Evolutionary conservation across 1,140 invertebrate genomes (phyloP), one percentile per base, ranked within the genome.

Genomic region (Drosophila ohnishii): DNA sequence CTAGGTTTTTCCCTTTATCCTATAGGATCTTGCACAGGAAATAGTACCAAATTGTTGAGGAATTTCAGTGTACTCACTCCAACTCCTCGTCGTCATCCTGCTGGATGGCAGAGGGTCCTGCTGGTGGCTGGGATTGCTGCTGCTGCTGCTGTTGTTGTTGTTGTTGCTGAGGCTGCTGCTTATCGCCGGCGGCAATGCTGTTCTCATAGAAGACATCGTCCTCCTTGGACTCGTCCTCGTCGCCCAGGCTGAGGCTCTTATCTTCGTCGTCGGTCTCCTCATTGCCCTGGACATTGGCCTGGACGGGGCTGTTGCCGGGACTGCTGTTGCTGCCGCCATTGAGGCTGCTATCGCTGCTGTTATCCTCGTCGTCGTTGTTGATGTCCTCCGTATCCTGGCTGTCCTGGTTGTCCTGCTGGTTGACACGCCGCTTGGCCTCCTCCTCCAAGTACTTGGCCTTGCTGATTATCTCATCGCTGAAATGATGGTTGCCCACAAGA

Each of bases 201-300:
- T 94, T 94, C 87, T 96, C 95, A 84, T 95, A 95, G 92, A 95
- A 95, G 32, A 95, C 94, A 76, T 95, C 95, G 75, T 95, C 95
- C 78, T 95, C 94, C 60, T 94, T 93, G n/a, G 94, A 93, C 56
- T 86, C 83, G 65, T 94, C 93, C 66, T 88, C 84, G 35, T 92
- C 92, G 22, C 91, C 86, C 50, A 88, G 45, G 25, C 81, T 90
- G 2, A 89, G 72, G 61, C 83, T 86, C 63, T 86, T 86, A 79
- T 86, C 83, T 82, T 90, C 81, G 69, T 86, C 86, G 64, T 86
- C 82, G 64, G 69, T 74, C 53, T 91, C 89, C 74, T 91, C 88
- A 42, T 64, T 80, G 25, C 83, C 85, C 70, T 92, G 80, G 60
- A 85, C 82, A 76, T 84, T 90, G 70, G 86, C 57, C 90, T 90